phyloP scores from a whole-genome alignment of 2,113 vertebrate species.

The Laticauda colubrina region DNA sequence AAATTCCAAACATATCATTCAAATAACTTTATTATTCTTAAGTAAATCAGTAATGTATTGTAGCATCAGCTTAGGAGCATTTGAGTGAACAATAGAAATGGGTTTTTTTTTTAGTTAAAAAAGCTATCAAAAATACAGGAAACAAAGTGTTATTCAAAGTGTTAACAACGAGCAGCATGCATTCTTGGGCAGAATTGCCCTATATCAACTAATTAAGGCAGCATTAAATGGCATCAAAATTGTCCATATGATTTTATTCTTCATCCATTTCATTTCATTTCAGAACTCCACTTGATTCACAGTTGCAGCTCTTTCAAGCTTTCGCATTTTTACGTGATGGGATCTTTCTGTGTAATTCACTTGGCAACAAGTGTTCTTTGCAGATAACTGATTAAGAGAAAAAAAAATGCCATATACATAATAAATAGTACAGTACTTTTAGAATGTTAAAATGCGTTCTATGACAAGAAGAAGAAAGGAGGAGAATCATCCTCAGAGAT shows the following conservation, averaged over 20 bases:
- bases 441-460: neutral
- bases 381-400: constrained; percentile 31
- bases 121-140: constrained; percentile 70
- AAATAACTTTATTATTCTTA: constrained; percentile 63
- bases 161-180: constrained; percentile 19
- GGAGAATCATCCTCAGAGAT: neutral
- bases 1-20: constrained; percentile 49
- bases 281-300: constrained; percentile 32
- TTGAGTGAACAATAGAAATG: constrained; percentile 51
- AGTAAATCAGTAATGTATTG: constrained; percentile 52
- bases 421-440: neutral
- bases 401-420: neutral
- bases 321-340: constrained; percentile 31
- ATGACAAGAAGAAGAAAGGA: neutral
- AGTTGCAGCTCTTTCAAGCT: constrained; percentile 42
- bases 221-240: constrained; percentile 19
- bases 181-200: constrained; percentile 38
- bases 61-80: constrained; percentile 49
- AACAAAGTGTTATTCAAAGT: constrained; percentile 53
- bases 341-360: constrained; percentile 34
- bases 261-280: neutral
- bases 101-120: constrained; percentile 61
- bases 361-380: constrained; percentile 49
- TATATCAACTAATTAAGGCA: constrained; percentile 16
- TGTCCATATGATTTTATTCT: constrained; percentile 16